phyloP scores from a whole-genome alignment of 1,140 invertebrate species.

The Eriosoma lanigerum region DNA sequence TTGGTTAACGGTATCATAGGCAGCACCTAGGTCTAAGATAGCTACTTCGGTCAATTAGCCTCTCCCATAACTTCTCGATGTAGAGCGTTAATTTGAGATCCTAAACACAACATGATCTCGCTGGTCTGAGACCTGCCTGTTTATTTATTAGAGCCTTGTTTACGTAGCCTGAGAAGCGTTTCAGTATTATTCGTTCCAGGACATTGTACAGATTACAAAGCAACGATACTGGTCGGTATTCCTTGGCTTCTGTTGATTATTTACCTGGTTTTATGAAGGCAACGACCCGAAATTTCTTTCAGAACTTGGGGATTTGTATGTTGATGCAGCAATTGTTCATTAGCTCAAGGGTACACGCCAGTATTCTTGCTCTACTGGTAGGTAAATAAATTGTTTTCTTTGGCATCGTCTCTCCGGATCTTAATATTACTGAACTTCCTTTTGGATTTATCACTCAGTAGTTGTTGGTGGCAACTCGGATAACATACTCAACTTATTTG shows the following conservation, averaged over 20 bases:
- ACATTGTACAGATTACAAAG: conserved; percentile 50
- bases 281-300: conserved; percentile 41
- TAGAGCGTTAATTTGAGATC: conserved; percentile 51
- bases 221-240: conserved; percentile 40
- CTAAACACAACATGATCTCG: conserved; percentile 36
- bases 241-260: neutral
- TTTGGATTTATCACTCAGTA: conserved; percentile 25
- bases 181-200: conserved; percentile 49
- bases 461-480: neutral
- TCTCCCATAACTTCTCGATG: conserved; percentile 51
- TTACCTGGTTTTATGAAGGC: conserved; percentile 7
- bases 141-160: conserved; percentile 27
- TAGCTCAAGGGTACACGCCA: conserved; percentile 35
- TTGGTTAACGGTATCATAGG: conserved; percentile 52
- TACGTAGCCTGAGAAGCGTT: conserved; percentile 36
- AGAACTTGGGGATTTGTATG: conserved; percentile 41
- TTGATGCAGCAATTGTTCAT: conserved; percentile 40
- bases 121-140: conserved; percentile 50
- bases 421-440: conserved; percentile 4
- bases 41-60: conserved; percentile 44
- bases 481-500: no score
- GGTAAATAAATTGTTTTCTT: conserved; percentile 7
- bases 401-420: conserved; percentile 24
- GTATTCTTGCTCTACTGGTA: conserved; percentile 7
- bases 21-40: conserved; percentile 47